Conservation (phyloP, 37 sponge, comb jelly and placozoan genomes). For the Halichondria panicea region DNA sequence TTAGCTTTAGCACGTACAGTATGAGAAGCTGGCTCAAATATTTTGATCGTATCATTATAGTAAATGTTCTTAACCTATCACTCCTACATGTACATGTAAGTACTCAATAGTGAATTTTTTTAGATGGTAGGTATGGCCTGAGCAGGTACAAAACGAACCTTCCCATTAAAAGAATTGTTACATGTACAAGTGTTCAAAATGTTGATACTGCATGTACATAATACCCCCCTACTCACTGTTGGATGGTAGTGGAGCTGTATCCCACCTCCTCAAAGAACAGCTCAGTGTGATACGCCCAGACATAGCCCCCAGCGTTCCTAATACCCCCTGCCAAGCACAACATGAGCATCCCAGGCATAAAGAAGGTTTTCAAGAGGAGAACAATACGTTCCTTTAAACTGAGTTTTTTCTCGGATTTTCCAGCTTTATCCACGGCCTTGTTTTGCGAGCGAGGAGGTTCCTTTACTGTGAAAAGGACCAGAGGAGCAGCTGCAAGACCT, state of each 20-base stretch:
- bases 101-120: too few species aligned
- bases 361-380: conserved; percentile 25
- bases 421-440: neutral
- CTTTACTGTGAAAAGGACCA: conserved; percentile 62
- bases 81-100: too few species aligned
- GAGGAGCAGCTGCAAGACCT: conserved; percentile 48
- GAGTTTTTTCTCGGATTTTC: neutral
- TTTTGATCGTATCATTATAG: too few species aligned
- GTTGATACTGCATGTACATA: too few species aligned
- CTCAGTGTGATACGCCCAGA: conserved; percentile 86
- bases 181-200: too few species aligned
- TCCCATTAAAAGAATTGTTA: too few species aligned
- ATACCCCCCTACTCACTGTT: too few species aligned
- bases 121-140: too few species aligned
- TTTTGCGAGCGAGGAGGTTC: conserved; percentile 53
- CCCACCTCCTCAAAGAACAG: conserved; percentile 53
- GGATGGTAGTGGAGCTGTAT: neutral
- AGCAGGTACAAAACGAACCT: too few species aligned
- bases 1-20: too few species aligned
- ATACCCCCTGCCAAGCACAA: conserved; percentile 83
- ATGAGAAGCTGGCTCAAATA: too few species aligned
- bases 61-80: too few species aligned
- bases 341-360: conserved; percentile 65
- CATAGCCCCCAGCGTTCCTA: conserved; percentile 85
- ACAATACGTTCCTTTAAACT: neutral